phyloP scores from a whole-genome alignment of 2,888 invertebrate genomes.

The Patella pellucida region DNA sequence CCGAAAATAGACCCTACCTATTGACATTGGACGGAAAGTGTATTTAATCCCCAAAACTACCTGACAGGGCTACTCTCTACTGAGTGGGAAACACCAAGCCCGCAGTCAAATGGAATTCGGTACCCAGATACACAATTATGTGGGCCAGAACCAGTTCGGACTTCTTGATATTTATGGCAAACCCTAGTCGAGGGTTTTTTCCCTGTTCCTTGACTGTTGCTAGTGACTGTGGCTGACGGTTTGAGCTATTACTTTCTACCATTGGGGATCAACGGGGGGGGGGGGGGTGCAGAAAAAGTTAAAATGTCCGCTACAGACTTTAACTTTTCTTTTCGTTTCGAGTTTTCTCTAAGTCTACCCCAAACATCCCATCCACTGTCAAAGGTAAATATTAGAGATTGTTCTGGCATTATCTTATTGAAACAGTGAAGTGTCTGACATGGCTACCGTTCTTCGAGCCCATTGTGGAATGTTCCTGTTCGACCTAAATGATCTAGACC shows the following conservation, averaged over 20 bases:
- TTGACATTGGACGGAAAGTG: neutral
- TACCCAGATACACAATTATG: slow-evolving; percentile 27
- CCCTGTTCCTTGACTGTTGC: too few relatives aligned
- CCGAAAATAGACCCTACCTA: slow-evolving; percentile 21
- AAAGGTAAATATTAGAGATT: neutral
- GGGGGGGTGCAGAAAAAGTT: slow-evolving; percentile 19
- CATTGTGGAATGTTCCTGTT: neutral
- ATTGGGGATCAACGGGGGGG: too few relatives aligned
- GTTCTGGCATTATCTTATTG: neutral
- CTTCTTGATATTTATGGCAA: slow-evolving; percentile 33
- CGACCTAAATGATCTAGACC: neutral
- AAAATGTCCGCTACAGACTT: slow-evolving; percentile 24
- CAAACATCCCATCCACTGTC: slow-evolving; percentile 28
- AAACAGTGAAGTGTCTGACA: neutral
- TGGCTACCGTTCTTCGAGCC: neutral
- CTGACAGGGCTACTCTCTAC: neutral
- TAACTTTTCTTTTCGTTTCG: slow-evolving; percentile 37
- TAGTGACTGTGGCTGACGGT: too few relatives aligned
- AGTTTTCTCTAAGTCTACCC: slow-evolving; percentile 24
- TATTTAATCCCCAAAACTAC: neutral
- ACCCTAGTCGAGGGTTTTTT: slow-evolving; percentile 21
- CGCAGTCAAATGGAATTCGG: slow-evolving; percentile 18
- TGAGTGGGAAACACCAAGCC: slow-evolving; percentile 22
- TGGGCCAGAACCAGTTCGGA: slow-evolving; percentile 25
- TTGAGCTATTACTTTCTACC: too few relatives aligned